A percentile compares a stretch with the other conserved stretches of the same genome.
Conservation (phyloP, 1,140 invertebrate species). For the Alviniconcha marisindica region DNA sequence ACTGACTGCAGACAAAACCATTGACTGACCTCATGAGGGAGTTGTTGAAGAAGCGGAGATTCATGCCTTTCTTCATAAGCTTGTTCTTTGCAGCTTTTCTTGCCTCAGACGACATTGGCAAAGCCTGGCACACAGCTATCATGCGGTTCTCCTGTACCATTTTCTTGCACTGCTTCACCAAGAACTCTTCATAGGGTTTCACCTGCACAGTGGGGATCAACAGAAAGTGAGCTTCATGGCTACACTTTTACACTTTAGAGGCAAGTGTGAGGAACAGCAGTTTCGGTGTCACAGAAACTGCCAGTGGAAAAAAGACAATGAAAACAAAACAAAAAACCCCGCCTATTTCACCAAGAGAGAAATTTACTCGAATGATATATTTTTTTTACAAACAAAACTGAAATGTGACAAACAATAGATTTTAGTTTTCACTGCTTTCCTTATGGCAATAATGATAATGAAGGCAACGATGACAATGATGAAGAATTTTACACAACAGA, state of each 20-base stretch:
- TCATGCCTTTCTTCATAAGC: constrained; percentile 37
- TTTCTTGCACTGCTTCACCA: constrained; percentile 37
- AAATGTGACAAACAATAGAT: no score
- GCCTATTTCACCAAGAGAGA: no score
- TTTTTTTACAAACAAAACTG: no score
- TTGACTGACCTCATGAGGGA: constrained; percentile 27
- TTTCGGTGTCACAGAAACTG: no score
- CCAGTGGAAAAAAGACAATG: neutral
- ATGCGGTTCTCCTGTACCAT: constrained; percentile 39
- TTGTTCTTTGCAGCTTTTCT: constrained; percentile 35
- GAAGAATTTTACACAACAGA: no score
- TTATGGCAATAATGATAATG: no score
- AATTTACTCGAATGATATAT: no score
- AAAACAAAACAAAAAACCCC: neutral
- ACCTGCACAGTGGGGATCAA: constrained; percentile 18
- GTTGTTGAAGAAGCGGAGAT: constrained; percentile 34
- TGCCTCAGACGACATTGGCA: constrained; percentile 28
- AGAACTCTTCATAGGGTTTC: constrained; percentile 37
- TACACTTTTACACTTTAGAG: neutral
- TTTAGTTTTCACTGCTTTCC: no score
- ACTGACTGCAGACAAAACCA: neutral
- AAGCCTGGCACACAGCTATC: constrained; percentile 41
- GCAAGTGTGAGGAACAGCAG: neutral
- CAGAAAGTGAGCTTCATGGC: neutral
- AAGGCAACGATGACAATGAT: no score